Base-by-base conservation (phyloP, 2,888 invertebrate species). In the Electrophaes corylata region DNA sequence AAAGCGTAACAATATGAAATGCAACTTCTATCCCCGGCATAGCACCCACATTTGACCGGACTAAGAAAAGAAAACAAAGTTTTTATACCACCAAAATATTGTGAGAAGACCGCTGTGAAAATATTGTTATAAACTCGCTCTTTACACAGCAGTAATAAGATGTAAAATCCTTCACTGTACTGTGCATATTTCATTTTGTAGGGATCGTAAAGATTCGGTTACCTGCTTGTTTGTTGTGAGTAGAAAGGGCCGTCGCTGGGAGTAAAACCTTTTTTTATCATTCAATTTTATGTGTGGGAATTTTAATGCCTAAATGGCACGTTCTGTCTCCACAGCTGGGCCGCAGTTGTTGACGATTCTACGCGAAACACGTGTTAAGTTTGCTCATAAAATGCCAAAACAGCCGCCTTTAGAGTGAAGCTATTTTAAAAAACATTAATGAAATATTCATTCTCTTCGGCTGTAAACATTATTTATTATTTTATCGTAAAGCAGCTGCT, bases 201-300 rank as follows among this genome's bases (percentile, higher is more conserved):
- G 78, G 81, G 82, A 76, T 86, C 83, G 79, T 87, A 88, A 87
- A 88, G 86, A 88, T 90, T 88, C 86, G 83, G 84, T 88, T 91
- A 91, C 91, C 91, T 91, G 91, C 88, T 84, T 88, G 88, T 88
- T 89, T 91, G 91, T 90, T 88, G 85, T 86, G 79, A 80, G 84
- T 79, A 78, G 82, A 79, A 84, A 86, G 83, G 88, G 83, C 86
- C 82, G 79, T 79, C 78, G 49, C 19, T 49, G 80, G 79, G 76
- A 71, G 75, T 70, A 75, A 79, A 84, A 84, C 84, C 84, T 90
- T 67, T 88, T 88, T 85, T 84, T 84, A 79, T 75, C 82, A 85
- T 84, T 83, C 79, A 83, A 86, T 86, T 88, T 88, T 85, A 88
- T 87, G 82, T 89, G 89, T 91, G 91, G 89, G 91, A 91, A 91